Base-by-base conservation (phyloP, 2,888 invertebrate species). In the Chironomus riparius region DNA sequence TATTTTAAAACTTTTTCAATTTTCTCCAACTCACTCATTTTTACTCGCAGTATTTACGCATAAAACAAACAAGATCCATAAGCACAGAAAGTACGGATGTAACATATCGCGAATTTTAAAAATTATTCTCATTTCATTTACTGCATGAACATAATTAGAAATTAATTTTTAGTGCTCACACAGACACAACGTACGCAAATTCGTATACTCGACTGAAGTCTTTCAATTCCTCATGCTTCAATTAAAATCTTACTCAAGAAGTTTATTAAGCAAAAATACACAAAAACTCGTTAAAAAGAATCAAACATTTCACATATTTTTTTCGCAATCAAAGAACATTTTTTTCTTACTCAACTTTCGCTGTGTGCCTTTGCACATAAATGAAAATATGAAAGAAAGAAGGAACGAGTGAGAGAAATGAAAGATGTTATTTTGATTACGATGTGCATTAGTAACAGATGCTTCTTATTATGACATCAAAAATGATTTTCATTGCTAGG, bases 371-470 rank as follows among this genome's bases (percentile, higher is more conserved):
- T 65, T 22, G 24, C 18, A 65, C 22, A 38, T 38, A 38, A 38
- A 38, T 38, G 38, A 38, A 38, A 38, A 38, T 38, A 38, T 65
- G 65, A 65, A 22, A 21, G 65, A 21, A 24, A 65, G 22, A 56
- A 24, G 22, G 22, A 62, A 18, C 13, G 62, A 62, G 22, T 15
- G 62, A 62, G 22, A 65, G 21, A 65, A 68, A 73, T 61, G 72
- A 73, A 73, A 61, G 72, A 73, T 73, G 61, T 61, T 73, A 73
- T 73, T 73, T 73, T 73, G 72, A 73, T 73, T 73, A 73, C 72
- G 22, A 73, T 61, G 72, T 73, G 72, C 72, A 73, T 73, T 73
- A 73, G 72, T 73, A 73, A 73, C 72, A 73, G 72, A 73, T 73
- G 72, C 72, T 73, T 62, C 15, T 61, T 62, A 73, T 73, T 73